Conservation (phyloP, 2,888 invertebrate species). For the Mythimna ferrago region DNA sequence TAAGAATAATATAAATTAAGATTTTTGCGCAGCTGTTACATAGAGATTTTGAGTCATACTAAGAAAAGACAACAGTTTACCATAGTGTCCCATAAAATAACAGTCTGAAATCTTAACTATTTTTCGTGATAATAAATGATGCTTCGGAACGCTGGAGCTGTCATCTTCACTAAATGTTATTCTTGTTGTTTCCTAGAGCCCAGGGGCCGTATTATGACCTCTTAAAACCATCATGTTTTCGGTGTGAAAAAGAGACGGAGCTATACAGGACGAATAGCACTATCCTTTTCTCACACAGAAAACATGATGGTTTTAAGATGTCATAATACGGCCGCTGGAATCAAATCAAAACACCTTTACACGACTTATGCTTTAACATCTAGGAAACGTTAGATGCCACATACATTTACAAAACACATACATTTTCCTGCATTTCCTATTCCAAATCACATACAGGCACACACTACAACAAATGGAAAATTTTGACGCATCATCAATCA, state of each 20-base stretch:
- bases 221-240: no score
- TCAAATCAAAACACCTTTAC: neutral
- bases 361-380: neutral
- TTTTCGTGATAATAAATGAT: no score
- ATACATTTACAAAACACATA: neutral
- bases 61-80: neutral
- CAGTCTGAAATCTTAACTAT: no score
- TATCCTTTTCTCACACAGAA: no score
- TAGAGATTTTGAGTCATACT: no score
- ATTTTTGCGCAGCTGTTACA: no score
- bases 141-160: neutral
- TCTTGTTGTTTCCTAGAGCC: neutral
- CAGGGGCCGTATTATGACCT: no score
- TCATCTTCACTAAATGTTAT: neutral
- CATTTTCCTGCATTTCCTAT: slow-evolving; percentile 29
- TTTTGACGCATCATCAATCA: slow-evolving; percentile 43
- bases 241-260: no score
- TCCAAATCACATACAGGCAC: slow-evolving; percentile 19
- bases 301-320: no score
- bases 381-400: slow-evolving; percentile 5
- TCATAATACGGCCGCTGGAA: no score
- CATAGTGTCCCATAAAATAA: neutral
- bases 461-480: slow-evolving; percentile 28
- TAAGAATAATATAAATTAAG: no score
- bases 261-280: no score